Evolutionary conservation across 2,797 vertebrate genomes (phyloP), one percentile per base, ranked within the genome.

Genomic region (Thalassophryne amazonica): DNA sequence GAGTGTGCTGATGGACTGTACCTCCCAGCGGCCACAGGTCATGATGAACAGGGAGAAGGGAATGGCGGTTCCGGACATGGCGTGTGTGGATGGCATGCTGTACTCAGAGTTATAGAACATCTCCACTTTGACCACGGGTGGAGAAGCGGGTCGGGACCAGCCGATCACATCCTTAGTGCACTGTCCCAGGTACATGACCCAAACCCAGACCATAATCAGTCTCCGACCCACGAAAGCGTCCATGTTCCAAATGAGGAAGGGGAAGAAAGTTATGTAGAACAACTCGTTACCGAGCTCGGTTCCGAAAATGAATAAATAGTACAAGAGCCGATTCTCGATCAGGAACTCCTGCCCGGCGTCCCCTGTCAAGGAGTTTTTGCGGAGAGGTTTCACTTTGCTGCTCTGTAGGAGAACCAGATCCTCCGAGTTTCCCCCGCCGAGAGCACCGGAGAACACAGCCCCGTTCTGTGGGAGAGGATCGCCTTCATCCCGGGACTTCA

Each of bases 81-180:
- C 96, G 66, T 99, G 97, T 0, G 96, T 99, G 70, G 96, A 98
- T 18, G 97, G 97, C 96, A 99, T 95, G 88, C 97, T 94, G 89
- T 99, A 99, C 87, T 99, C 97, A 0, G 95, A 97, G 90, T 97
- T 95, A 85, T 99, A 99, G 53, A 98, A 97, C 72, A 98, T 83
- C 84, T 99, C 97, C 84, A 99, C 85, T 54, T 99, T 98, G 41
- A 98, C 89, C 48, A 96, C 97, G 0, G 97, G 96, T 0, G 96
- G 97, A 0, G 97, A 97, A 4, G 94, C 89, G 20, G 97, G 96
- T 52, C 97, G 83, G 17, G 95, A 89, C 93, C 93, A 93, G 37
- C 97, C 90, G 59, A 98, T 60, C 41, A 99, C 60, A 55, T 98
- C 97, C 86, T 99, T 99, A 60, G 96, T 95, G 85, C 95, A 97